phyloP scores from a whole-genome alignment of 2,888 invertebrate genomes.

The Nesidiocoris tenuis region DNA sequence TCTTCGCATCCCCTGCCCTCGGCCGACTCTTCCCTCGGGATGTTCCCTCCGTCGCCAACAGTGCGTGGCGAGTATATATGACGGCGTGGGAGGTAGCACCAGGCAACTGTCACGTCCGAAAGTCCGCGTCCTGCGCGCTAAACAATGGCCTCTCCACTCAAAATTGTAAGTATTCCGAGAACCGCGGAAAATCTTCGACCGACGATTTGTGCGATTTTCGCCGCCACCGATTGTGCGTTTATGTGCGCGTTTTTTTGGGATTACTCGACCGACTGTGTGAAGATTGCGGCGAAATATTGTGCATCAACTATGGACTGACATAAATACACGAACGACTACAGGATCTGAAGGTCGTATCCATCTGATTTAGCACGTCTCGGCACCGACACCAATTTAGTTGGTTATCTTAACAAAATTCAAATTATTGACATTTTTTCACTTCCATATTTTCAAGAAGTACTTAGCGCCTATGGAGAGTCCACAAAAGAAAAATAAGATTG shows the following conservation, averaged over 20 bases:
- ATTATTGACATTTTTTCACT: too few species aligned
- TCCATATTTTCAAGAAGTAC: too few species aligned
- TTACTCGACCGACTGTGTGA: not conserved
- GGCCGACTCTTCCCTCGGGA: not conserved
- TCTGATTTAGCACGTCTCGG: not conserved
- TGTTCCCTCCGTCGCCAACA: constrained; percentile 30
- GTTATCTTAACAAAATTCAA: too few species aligned
- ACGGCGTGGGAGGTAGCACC: not conserved
- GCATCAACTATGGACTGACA: not conserved
- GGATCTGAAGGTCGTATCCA: constrained; percentile 9
- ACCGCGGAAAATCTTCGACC: not conserved
- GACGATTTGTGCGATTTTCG: constrained; percentile 1
- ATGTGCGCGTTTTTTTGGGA: not conserved
- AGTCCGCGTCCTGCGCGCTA: not conserved
- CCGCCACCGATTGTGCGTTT: not conserved
- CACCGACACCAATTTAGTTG: too few species aligned
- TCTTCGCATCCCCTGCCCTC: too few species aligned
- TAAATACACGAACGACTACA: too few species aligned
- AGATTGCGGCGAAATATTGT: too few species aligned
- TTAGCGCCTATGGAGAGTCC: too few species aligned
- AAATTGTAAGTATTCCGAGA: constrained; percentile 32
- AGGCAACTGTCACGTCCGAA: constrained; percentile 1
- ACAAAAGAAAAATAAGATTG: too few species aligned
- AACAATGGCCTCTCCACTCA: constrained; percentile 31
- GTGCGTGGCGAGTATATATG: constrained; percentile 41